A percentile compares a stretch with the other conserved stretches of the same genome.
phyloP scores from a whole-genome alignment of 2,113 vertebrate species.

The Aptenodytes forsteri region DNA sequence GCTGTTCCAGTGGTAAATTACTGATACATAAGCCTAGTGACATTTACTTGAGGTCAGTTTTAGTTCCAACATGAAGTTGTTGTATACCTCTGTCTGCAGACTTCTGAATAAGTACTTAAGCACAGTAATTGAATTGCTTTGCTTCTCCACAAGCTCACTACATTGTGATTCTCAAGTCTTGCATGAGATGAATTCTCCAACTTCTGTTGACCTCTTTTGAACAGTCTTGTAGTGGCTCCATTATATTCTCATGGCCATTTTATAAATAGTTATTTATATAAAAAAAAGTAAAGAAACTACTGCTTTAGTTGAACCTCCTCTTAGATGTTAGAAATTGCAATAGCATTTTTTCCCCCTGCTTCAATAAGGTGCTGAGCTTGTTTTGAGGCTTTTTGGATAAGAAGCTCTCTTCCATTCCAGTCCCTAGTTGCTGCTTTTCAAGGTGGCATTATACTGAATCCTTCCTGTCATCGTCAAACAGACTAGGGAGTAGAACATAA shows the following conservation, averaged over 20 bases:
- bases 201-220: background rate
- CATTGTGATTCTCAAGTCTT: background rate
- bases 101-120: background rate
- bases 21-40: background rate
- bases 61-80: background rate
- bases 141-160: background rate
- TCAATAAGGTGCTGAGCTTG: background rate
- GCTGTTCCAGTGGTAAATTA: background rate
- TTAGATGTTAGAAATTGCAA: background rate
- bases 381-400: background rate
- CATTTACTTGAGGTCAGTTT: background rate
- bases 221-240: background rate
- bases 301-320: background rate
- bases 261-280: no score
- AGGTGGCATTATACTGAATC: background rate
- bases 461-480: background rate
- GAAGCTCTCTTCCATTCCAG: background rate
- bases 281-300: background rate
- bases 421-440: background rate
- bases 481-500: background rate
- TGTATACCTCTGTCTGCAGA: background rate
- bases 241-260: background rate
- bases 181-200: background rate
- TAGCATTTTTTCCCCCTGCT: background rate
- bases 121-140: background rate